Conservation (phyloP, 2,797 vertebrate species). For the Percopsis omiscomaycus region DNA sequence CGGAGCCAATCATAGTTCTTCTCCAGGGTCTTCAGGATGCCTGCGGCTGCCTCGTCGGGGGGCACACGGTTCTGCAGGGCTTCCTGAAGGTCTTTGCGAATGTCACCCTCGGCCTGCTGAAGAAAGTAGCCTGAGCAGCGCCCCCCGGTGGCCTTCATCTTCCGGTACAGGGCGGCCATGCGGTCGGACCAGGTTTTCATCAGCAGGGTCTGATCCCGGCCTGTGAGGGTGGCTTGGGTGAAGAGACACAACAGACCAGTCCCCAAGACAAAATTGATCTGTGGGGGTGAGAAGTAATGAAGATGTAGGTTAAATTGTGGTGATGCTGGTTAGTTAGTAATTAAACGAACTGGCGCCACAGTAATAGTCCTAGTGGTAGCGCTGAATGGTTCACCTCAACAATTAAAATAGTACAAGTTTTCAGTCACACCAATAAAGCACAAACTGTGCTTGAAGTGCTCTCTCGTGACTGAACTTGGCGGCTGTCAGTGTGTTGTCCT, state of each 20-base stretch:
- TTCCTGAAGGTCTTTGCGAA: constrained; percentile 57
- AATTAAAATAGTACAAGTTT: too few relatives aligned
- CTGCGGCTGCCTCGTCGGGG: constrained; percentile 60
- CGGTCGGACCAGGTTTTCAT: constrained; percentile 74
- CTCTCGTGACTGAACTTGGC: too few relatives aligned
- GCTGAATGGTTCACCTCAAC: too few relatives aligned
- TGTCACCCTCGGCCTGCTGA: constrained; percentile 71
- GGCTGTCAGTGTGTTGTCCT: not conserved
- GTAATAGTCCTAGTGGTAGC: too few relatives aligned
- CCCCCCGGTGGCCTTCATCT: constrained; percentile 68
- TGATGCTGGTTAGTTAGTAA: not conserved
- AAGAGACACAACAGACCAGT: constrained; percentile 77
- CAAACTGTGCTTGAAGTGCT: too few relatives aligned
- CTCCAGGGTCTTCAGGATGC: constrained; percentile 70
- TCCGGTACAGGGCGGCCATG: constrained; percentile 70
- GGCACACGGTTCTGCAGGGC: constrained; percentile 42
- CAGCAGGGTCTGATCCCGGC: constrained; percentile 72
- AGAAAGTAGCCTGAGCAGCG: constrained; percentile 73
- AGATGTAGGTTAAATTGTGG: not conserved
- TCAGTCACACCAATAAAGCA: too few relatives aligned
- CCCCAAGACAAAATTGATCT: constrained; percentile 76
- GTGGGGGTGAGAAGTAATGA: constrained; percentile 1
- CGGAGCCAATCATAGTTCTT: constrained; percentile 78
- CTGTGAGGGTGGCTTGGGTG: constrained; percentile 68
- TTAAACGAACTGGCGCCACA: too few relatives aligned